Evolutionary conservation across 37 sponge, comb jelly and placozoan species (phyloP), one percentile per base, ranked within the genome.

Genomic region (Cladorhizidae sp.): DNA sequence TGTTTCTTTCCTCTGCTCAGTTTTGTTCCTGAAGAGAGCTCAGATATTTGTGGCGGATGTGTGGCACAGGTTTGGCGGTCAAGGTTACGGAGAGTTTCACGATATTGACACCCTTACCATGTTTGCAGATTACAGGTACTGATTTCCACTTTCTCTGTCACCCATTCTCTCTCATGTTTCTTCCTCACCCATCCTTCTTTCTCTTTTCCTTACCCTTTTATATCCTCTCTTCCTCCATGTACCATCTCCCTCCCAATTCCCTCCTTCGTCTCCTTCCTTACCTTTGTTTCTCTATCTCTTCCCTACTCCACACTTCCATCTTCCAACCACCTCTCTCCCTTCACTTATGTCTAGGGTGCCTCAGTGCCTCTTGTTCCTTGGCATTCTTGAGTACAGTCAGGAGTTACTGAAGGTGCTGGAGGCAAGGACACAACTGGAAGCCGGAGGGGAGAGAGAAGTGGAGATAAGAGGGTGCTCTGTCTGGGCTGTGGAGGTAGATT

Each of bases 81-180:
- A 62, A n/a, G 85, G 94, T 40, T 80, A 79, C 62, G 97, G 97
- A 37, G 85, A 86, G 54, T 91, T 97, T 40, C 32, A 81, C 41
- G 90, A 94, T 55, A 93, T 97, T 29, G 61, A 89, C 36, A 56
- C 82, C 9, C 58, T 97, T 33, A 97, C 94, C 31, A 94, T 94
- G 94, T 97, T 97, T 81, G 90, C 97, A 41, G 97, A 97, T 58
- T 97, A 97, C 80, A 76, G 96, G 85, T 89, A 31, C 28, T n/a
- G n/a, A n/a, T n/a, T 68, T 6, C 35, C 3, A 22, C 5, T 21
- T 43, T 58, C 20, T 12, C 1, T 40, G 14, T 26, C 22, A 39
- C 40, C 72, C 40, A 23, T 18, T n/a, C n/a, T n/a, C n/a, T n/a
- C n/a, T n/a, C n/a, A n/a, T n/a, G n/a, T n/a, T n/a, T n/a, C n/a